phyloP scores from a whole-genome alignment of 2,113 vertebrate species.

The Corythoichthys intestinalis region DNA sequence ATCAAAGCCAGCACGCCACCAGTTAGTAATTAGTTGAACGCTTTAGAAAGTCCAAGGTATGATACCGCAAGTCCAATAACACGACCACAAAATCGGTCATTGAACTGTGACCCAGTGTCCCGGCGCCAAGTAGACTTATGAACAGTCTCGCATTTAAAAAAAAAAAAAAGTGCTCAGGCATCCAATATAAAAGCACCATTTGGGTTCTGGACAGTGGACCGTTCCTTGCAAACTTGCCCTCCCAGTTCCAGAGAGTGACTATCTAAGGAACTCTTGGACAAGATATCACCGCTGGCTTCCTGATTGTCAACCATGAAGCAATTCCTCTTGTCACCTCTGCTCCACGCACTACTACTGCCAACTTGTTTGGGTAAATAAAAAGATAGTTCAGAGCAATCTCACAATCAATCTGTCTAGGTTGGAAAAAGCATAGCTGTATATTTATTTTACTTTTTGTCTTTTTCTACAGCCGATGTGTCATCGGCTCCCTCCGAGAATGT shows the following conservation, averaged over 20 bases:
- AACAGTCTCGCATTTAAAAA: too few species aligned
- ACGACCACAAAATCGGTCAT: too few species aligned
- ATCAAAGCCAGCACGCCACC: too few species aligned
- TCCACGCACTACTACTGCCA: slow-evolving; percentile 29
- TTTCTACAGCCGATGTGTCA: slow-evolving; percentile 23
- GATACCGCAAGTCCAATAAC: too few species aligned
- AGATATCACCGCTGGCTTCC: slow-evolving; percentile 7
- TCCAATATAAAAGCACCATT: too few species aligned
- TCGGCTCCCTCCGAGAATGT: slow-evolving; percentile 33
- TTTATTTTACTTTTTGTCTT: background rate
- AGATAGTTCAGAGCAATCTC: background rate
- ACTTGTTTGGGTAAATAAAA: slow-evolving; percentile 64
- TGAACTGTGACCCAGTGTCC: too few species aligned
- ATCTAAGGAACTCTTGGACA: slow-evolving; percentile 48
- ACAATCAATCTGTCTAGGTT: background rate
- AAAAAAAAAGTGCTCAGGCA: too few species aligned
- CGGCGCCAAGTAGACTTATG: too few species aligned
- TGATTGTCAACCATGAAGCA: slow-evolving; percentile 60
- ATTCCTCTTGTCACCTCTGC: slow-evolving; percentile 29
- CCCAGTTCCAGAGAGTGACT: slow-evolving; percentile 19
- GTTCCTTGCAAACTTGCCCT: background rate
- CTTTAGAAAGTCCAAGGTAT: too few species aligned
- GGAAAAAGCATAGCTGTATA: background rate
- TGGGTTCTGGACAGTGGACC: too few species aligned
- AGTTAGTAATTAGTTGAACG: too few species aligned